phyloP scores from a whole-genome alignment of 2,797 vertebrate species.

The Myiotriccus ornatus region DNA sequence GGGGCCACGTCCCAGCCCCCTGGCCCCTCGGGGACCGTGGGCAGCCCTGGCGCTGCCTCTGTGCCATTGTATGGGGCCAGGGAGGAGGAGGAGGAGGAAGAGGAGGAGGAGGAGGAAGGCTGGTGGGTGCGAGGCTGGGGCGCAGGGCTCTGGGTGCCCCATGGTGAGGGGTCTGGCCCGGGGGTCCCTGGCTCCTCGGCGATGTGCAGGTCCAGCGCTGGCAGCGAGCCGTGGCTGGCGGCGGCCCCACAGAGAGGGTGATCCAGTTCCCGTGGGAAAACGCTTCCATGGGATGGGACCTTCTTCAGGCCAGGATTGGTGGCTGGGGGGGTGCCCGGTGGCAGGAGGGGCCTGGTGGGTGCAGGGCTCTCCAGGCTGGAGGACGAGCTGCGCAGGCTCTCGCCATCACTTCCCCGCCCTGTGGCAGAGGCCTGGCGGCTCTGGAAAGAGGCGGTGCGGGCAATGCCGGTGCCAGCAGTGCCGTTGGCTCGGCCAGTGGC shows the following conservation, averaged over 20 bases:
- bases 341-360: constrained; percentile 13
- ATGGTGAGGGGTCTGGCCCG: fast-evolving
- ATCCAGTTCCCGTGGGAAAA: constrained; percentile 76
- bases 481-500: constrained; percentile 69
- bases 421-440: constrained; percentile 67
- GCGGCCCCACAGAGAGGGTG: constrained; percentile 38
- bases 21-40: constrained; percentile 6
- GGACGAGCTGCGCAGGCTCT: constrained; percentile 86
- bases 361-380: constrained; percentile 84
- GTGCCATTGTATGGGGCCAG: not conserved
- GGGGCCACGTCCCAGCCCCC: not conserved
- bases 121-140: not conserved
- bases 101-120: constrained; percentile 14
- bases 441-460: constrained; percentile 82
- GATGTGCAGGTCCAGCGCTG: constrained; percentile 81
- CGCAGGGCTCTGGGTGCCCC: not conserved
- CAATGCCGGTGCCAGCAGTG: constrained; percentile 52
- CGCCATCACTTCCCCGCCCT: constrained; percentile 81
- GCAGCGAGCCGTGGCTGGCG: constrained; percentile 73
- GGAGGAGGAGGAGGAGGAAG: constrained; percentile 22
- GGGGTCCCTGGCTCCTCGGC: constrained; percentile 65
- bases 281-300: constrained; percentile 78
- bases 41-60: not conserved
- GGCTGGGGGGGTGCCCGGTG: not conserved
- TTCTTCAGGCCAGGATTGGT: constrained; percentile 73